phyloP scores from a whole-genome alignment of 2,888 invertebrate species.

The Biston stratarius region DNA sequence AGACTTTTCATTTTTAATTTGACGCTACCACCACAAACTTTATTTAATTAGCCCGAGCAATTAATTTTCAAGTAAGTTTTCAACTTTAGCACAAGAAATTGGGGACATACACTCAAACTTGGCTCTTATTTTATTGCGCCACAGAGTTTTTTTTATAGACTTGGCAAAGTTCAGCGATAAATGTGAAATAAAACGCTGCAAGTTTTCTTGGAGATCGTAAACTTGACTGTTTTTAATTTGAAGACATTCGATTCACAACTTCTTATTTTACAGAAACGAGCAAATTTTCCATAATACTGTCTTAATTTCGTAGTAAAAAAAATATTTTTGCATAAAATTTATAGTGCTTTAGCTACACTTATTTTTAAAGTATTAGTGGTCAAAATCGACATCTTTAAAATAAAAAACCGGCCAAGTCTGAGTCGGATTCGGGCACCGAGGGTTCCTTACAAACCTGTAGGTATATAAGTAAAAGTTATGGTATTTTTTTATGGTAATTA shows the following conservation, averaged over 20 bases:
- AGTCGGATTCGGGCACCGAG: no score
- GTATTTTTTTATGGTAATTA: no score
- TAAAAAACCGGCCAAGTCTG: no score
- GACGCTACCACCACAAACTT: slow-evolving; percentile 33
- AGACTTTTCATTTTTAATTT: slow-evolving; percentile 31
- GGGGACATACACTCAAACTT: slow-evolving; percentile 5
- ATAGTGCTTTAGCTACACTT: no score
- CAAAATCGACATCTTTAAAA: no score
- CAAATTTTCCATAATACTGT: no score
- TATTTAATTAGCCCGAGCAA: slow-evolving; percentile 44
- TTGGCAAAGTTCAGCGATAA: slow-evolving; percentile 12
- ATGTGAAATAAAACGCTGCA: slow-evolving; percentile 12
- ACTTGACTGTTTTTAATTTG: slow-evolving; percentile 1
- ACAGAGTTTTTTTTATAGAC: slow-evolving; percentile 11
- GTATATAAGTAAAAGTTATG: no score
- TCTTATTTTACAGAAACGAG: not conserved
- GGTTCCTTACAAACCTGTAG: no score
- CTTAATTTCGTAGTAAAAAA: no score
- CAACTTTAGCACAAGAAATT: slow-evolving; percentile 14
- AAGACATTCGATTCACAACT: not conserved
- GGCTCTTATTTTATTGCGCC: slow-evolving; percentile 16
- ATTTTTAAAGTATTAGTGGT: no score
- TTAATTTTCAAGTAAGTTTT: slow-evolving; percentile 40
- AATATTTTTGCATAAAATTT: no score
- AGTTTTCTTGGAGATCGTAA: not conserved